Conservation (phyloP, 2,113 vertebrate genomes). For the Mesitornis unicolor region DNA sequence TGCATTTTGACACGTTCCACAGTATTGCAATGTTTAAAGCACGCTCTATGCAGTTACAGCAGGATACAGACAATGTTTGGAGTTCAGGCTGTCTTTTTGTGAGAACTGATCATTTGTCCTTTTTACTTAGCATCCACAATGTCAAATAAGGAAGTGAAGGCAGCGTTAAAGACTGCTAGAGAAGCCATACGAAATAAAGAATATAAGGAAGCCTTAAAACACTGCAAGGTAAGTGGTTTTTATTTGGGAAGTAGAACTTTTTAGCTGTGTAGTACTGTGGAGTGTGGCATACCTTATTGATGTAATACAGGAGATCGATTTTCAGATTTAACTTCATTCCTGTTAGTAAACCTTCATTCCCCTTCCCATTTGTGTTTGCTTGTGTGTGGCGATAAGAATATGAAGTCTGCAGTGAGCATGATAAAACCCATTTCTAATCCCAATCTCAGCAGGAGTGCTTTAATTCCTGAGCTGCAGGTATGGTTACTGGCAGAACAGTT, state of each 20-base stretch:
- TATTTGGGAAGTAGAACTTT: neutral
- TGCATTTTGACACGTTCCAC: neutral
- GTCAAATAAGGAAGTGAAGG: slow-evolving; percentile 94
- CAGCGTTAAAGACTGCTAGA: slow-evolving; percentile 89
- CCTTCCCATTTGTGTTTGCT: neutral
- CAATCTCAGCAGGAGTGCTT: neutral
- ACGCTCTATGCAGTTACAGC: neutral
- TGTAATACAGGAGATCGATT: neutral
- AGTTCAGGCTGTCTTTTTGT: neutral
- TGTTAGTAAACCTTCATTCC: neutral
- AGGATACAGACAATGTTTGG: neutral
- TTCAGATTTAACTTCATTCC: neutral
- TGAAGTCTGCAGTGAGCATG: neutral
- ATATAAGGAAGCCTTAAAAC: slow-evolving; percentile 93
- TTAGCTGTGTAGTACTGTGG: neutral
- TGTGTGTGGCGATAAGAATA: accelerated
- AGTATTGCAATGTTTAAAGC: neutral
- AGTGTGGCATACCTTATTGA: neutral
- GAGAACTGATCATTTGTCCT: neutral
- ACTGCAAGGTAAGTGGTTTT: slow-evolving; percentile 88
- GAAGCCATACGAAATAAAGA: slow-evolving; percentile 97
- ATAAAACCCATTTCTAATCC: neutral
- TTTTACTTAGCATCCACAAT: slow-evolving; percentile 68
- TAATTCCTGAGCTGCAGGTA: neutral
- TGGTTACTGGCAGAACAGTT: neutral